These are phyloP conservation scores for Acrobasis suavella DNA, from an alignment of 2,888 invertebrate genomes.

Conservation along the genomic window DNA sequence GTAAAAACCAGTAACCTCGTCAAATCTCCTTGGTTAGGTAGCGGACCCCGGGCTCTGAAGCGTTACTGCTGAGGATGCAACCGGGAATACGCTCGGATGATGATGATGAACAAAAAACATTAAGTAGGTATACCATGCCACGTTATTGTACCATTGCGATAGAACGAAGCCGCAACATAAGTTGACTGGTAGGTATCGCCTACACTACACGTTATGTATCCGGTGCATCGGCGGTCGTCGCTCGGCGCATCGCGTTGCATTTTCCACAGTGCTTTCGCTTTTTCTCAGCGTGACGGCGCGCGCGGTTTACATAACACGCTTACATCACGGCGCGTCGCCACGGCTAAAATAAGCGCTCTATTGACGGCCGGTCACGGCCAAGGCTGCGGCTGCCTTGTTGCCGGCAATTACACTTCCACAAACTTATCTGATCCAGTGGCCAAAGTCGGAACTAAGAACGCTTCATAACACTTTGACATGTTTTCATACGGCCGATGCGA, in stretches of 20 bases:
- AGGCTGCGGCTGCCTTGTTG: conserved; percentile 70
- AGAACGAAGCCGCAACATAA: neutral
- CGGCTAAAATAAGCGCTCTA: conserved; percentile 77
- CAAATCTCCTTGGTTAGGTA: no score
- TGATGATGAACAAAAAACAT: no score
- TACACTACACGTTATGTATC: conserved; percentile 7
- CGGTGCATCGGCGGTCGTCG: conserved; percentile 28
- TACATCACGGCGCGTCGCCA: conserved; percentile 76
- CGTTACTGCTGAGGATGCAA: no score
- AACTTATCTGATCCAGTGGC: conserved; percentile 8
- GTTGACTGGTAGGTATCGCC: neutral
- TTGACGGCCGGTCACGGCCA: conserved; percentile 78
- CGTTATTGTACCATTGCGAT: neutral
- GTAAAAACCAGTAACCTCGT: no score
- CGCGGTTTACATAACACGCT: conserved; percentile 65
- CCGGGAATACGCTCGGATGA: no score
- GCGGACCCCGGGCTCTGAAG: no score
- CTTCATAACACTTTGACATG: neutral
- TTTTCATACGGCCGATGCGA: neutral
- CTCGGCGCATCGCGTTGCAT: conserved; percentile 47
- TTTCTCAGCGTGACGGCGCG: conserved; percentile 58
- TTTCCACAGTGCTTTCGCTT: conserved; percentile 76
- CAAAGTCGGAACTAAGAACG: conserved; percentile 2
- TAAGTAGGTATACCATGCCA: no score
- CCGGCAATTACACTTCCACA: conserved; percentile 52